Evolutionary conservation across 2,113 vertebrate genomes (phyloP).

Genomic region (Ptychochromis oligacanthus): DNA sequence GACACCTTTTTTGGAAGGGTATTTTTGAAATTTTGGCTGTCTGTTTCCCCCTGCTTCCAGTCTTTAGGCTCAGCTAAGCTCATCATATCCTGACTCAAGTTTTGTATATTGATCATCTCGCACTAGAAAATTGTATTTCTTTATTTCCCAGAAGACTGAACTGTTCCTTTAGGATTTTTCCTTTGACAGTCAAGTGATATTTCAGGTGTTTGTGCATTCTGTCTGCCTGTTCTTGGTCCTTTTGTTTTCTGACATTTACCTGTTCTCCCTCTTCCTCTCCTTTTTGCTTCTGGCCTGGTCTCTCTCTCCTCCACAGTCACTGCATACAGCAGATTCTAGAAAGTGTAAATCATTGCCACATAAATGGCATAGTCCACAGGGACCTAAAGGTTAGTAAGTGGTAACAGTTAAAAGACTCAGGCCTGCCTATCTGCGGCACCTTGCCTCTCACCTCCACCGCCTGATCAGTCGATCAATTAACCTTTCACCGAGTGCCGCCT

Average conservation of each 20-base stretch:
- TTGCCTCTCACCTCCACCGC: constrained; percentile 35
- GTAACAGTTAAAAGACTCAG: constrained; percentile 18
- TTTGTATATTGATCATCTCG: background rate
- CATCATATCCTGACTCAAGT: background rate
- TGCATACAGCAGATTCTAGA: constrained; percentile 99
- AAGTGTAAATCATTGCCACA: constrained; percentile 98
- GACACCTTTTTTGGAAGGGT: background rate
- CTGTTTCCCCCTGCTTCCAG: background rate
- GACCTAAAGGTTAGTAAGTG: constrained; percentile 97
- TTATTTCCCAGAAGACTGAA: background rate
- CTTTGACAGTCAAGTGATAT: background rate
- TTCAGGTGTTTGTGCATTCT: constrained; percentile 43
- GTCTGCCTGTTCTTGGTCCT: constrained; percentile 78
- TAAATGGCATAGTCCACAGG: constrained; percentile 97
- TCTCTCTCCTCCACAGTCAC: constrained; percentile 91
- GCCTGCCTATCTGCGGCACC: constrained; percentile 27
- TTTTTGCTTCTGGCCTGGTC: constrained; percentile 74
- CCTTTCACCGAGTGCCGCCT: constrained; percentile 20
- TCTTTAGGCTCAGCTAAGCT: constrained; percentile 1
- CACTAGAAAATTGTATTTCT: background rate
- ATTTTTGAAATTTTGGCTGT: fast-evolving
- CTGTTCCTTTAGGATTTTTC: background rate
- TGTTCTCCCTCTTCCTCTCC: constrained; percentile 87
- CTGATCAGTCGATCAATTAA: constrained; percentile 47
- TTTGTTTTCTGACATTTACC: constrained; percentile 79